Evolutionary conservation across 2,797 vertebrate species (phyloP).

Genomic region (Strix occidentalis): DNA sequence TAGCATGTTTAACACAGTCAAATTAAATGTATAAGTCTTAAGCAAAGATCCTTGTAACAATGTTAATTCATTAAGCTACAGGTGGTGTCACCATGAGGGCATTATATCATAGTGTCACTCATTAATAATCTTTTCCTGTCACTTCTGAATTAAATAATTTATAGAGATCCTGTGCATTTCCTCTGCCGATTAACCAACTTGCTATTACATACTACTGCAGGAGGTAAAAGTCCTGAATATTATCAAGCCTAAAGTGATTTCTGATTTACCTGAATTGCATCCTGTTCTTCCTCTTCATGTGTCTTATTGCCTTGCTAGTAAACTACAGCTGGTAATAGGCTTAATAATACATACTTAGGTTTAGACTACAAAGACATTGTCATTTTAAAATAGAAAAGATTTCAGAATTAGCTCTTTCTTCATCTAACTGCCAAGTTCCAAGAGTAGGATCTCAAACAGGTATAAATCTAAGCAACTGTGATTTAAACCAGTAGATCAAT

Average conservation of each 20-base stretch:
- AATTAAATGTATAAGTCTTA: slow-evolving; percentile 34
- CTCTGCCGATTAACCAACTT: slow-evolving; percentile 27
- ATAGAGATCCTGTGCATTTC: slow-evolving; percentile 36
- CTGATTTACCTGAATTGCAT: not conserved
- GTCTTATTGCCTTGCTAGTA: not conserved
- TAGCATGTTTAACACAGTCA: not conserved
- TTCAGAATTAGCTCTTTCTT: not conserved
- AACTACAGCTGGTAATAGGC: not conserved
- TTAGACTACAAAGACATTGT: not conserved
- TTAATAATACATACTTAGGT: not conserved
- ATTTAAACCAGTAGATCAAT: not conserved
- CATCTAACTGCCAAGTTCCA: not conserved
- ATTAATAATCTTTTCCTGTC: slow-evolving; percentile 55
- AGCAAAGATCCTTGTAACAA: slow-evolving; percentile 7
- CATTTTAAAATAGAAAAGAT: not conserved
- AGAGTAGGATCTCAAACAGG: not conserved
- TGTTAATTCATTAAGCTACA: slow-evolving; percentile 40
- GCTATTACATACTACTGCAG: slow-evolving; percentile 3
- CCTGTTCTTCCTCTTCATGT: not conserved
- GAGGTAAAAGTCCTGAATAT: not conserved
- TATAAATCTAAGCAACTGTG: not conserved
- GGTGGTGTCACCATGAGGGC: not conserved
- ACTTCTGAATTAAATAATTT: slow-evolving; percentile 39
- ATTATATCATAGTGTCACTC: not conserved
- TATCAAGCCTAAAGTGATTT: not conserved